Evolutionary conservation across 2,797 vertebrate genomes (phyloP), one percentile per base, ranked within the genome.

Genomic region (Halcyon badia): DNA sequence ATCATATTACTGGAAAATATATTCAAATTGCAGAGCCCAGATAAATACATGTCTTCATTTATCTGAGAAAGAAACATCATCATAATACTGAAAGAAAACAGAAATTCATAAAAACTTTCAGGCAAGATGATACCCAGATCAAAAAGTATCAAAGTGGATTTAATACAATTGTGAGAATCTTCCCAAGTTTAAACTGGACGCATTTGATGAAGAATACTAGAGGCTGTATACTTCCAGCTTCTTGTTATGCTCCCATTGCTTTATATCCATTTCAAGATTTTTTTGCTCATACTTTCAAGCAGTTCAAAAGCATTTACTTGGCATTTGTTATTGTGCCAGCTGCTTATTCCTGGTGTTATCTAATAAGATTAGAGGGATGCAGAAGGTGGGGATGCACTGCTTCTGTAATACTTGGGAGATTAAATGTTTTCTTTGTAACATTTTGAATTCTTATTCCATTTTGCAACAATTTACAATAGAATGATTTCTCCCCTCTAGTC

Each of bases 361-460:
- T 81, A 83, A 90, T 10, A 87, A 54, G 83, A 95, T 91, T 95
- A 93, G 10, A 15, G 31, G 28, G 31, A 70, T 88, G 28, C 10
- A 73, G 33, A 79, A 94, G 30, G 25, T 77, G 33, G 30, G 37
- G 44, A 70, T 60, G 21, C 33, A 35, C n/a, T 62, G 35, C 5
- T 42, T 14, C 49, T 82, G 11, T 78, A 76, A 88, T 78, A 61
- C 65, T 81, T 24, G 39, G 35, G 69, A 86, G 73, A 89, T 72
- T 78, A 93, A 86, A 58, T 41, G 9, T 69, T 93, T 81, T 72
- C 37, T 88, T 90, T 51, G 33, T 48, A 79, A 72, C 1, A 1
- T 71, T 81, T 86, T 72, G 21, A 89, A 82, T 70, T 68, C 68
- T 87, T 77, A 52, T 46, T 95, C 87, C 5, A 87, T 85, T 93